phyloP scores from a whole-genome alignment of 2,888 invertebrate species.

The Odontocolon sp. region DNA sequence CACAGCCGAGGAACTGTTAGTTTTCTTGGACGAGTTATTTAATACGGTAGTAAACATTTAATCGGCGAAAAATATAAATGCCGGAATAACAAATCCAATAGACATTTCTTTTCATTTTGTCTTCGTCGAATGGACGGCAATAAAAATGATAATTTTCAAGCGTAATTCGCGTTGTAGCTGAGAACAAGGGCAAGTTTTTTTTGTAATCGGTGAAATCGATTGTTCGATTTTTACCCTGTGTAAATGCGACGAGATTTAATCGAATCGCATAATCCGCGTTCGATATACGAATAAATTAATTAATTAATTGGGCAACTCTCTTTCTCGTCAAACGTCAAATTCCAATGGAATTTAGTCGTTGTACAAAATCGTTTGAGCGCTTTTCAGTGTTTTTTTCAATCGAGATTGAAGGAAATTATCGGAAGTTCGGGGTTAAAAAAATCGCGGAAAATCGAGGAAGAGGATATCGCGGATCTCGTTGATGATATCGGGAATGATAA shows the following conservation, averaged over 20 bases:
- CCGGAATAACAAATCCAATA: slow-evolving; percentile 27
- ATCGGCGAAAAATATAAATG: slow-evolving; percentile 32
- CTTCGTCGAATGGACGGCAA: slow-evolving; percentile 5
- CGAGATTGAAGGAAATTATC: no score
- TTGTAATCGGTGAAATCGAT: slow-evolving; percentile 13
- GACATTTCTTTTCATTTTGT: neutral
- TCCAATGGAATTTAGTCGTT: no score
- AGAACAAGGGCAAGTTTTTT: slow-evolving; percentile 33
- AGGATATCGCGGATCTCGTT: neutral
- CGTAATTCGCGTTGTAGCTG: slow-evolving; percentile 22
- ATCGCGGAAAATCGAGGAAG: neutral
- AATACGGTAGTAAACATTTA: slow-evolving; percentile 11
- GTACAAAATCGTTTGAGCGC: slow-evolving; percentile 13
- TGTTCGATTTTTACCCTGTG: slow-evolving; percentile 33
- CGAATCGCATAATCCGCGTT: no score
- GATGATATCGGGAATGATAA: neutral
- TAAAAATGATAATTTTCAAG: neutral
- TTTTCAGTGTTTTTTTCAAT: neutral
- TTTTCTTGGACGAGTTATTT: slow-evolving; percentile 46
- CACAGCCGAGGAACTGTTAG: slow-evolving; percentile 55
- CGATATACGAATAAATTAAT: neutral
- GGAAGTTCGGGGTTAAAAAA: no score
- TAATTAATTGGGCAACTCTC: neutral
- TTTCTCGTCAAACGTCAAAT: no score
- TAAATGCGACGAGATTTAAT: slow-evolving; percentile 18